Conservation (phyloP, 2,888 invertebrate species). For the Nesidiocoris tenuis region DNA sequence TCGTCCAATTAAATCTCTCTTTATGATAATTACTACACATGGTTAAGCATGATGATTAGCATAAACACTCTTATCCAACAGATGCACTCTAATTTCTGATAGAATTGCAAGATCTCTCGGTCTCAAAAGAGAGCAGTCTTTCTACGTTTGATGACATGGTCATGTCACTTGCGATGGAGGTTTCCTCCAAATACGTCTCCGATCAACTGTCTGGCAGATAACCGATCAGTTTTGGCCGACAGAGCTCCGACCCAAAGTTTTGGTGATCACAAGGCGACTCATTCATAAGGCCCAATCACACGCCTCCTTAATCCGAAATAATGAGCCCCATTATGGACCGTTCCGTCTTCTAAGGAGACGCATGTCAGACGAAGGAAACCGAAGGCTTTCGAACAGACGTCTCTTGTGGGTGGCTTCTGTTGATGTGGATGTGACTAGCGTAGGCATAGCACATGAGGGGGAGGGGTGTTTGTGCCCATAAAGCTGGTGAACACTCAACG, state of each 20-base stretch:
- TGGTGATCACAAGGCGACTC: slow-evolving; percentile 6
- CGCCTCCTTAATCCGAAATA: slow-evolving; percentile 34
- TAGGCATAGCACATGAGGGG: too few relatives aligned
- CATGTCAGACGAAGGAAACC: not conserved
- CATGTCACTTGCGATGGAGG: not conserved
- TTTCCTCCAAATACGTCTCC: not conserved
- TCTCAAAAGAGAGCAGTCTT: too few relatives aligned
- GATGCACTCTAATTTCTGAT: too few relatives aligned
- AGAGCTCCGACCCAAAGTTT: not conserved
- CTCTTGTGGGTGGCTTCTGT: not conserved
- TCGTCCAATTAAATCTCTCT: too few relatives aligned
- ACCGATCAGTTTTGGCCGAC: not conserved
- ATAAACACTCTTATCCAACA: too few relatives aligned
- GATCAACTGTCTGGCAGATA: not conserved
- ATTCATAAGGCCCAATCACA: slow-evolving; percentile 27
- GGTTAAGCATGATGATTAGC: too few relatives aligned
- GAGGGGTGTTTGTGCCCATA: too few relatives aligned
- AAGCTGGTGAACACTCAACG: too few relatives aligned
- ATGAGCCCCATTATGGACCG: slow-evolving; percentile 22
- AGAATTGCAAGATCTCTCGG: too few relatives aligned
- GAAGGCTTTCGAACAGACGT: not conserved
- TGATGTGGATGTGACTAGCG: too few relatives aligned
- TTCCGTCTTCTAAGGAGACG: slow-evolving; percentile 11
- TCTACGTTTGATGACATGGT: not conserved
- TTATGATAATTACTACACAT: too few relatives aligned